phyloP scores from a whole-genome alignment of 1,140 invertebrate species.

The Ceratina australensis region DNA sequence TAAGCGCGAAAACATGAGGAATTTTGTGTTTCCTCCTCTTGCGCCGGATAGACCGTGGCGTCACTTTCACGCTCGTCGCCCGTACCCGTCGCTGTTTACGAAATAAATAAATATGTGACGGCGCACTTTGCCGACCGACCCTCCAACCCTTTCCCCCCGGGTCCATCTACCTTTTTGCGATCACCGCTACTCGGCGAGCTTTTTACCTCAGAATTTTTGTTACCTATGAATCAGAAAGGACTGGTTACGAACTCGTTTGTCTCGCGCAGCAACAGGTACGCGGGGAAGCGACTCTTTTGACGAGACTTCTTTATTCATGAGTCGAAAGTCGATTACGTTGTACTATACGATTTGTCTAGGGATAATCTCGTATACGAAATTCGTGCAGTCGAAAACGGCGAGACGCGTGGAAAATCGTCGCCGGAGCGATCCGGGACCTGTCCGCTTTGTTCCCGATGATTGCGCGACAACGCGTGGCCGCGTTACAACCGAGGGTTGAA shows the following conservation, averaged over 20 bases:
- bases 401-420: too few relatives aligned
- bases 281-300: too few relatives aligned
- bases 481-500: slow-evolving; percentile 19
- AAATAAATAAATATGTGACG: slow-evolving; percentile 51
- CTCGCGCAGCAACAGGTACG: too few relatives aligned
- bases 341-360: too few relatives aligned
- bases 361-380: background rate
- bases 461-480: slow-evolving; percentile 19
- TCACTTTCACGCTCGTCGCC: slow-evolving; percentile 57
- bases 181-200: too few relatives aligned
- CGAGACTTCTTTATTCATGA: background rate
- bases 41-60: slow-evolving; percentile 30
- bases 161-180: background rate
- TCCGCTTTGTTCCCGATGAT: slow-evolving; percentile 43
- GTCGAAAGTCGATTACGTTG: too few relatives aligned
- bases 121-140: slow-evolving; percentile 25
- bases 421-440: background rate
- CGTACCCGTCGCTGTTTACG: slow-evolving; percentile 43
- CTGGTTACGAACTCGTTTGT: too few relatives aligned
- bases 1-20: slow-evolving; percentile 38
- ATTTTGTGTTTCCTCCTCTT: slow-evolving; percentile 14
- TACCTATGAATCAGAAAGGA: too few relatives aligned
- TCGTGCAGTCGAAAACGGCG: background rate
- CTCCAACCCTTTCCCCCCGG: background rate
- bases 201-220: too few relatives aligned